Conservation (phyloP, 2,797 vertebrate species). For the Sebastes trivittatus region DNA sequence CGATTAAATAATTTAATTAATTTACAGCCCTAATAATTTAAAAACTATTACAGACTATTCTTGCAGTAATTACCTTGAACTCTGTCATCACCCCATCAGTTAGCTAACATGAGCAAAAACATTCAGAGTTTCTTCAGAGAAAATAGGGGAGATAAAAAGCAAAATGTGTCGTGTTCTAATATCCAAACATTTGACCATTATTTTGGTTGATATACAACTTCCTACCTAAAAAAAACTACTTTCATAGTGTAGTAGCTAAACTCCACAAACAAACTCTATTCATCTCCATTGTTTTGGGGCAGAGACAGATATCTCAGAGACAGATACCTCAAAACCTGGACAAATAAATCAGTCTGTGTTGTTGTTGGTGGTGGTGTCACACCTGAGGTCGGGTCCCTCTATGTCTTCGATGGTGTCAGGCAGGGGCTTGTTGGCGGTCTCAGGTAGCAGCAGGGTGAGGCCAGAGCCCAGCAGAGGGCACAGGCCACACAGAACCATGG, state of each 20-base stretch:
- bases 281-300: not conserved
- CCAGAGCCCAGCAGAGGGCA: conserved; percentile 73
- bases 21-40: too few species aligned
- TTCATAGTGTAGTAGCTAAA: not conserved
- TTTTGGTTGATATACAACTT: not conserved
- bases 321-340: not conserved
- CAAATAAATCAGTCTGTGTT: accelerated
- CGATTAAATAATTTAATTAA: too few species aligned
- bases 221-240: accelerated
- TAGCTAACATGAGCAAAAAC: too few species aligned
- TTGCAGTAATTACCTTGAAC: too few species aligned
- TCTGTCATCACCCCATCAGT: too few species aligned
- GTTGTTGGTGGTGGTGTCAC: not conserved
- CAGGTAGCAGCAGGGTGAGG: conserved; percentile 75
- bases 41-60: too few species aligned
- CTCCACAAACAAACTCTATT: not conserved
- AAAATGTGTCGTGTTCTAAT: not conserved
- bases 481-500: conserved; percentile 78
- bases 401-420: conserved; percentile 76
- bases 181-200: not conserved
- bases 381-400: conserved; percentile 62
- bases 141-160: too few species aligned
- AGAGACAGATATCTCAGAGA: too few species aligned
- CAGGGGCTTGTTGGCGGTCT: conserved; percentile 73
- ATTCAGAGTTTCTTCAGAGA: too few species aligned